Conservation (phyloP, 2,113 vertebrate species). For the Excalfactoria chinensis region DNA sequence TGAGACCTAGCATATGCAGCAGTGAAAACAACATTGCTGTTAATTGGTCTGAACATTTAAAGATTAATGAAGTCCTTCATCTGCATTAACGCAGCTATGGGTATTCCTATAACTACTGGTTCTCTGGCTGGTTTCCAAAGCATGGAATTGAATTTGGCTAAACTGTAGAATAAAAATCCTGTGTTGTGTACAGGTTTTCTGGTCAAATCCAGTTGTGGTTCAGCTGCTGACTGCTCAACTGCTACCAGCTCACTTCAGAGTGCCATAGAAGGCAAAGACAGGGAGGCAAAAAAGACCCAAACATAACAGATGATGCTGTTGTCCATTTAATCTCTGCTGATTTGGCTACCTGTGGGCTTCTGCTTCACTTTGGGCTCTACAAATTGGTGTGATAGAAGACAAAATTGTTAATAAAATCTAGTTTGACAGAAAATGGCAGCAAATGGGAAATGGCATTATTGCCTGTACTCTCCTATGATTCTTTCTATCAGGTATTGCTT, state of each 20-base stretch:
- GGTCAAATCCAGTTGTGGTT: neutral
- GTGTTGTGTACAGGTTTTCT: neutral
- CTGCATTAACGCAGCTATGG: neutral
- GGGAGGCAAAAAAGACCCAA: neutral
- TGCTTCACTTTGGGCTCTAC: neutral
- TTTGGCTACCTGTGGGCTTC: neutral
- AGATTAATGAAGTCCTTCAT: constrained; percentile 11
- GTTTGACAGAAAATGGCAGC: neutral
- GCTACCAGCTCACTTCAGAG: neutral
- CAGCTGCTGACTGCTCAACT: neutral
- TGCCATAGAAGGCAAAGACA: neutral
- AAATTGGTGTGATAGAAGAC: neutral
- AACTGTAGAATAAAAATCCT: neutral
- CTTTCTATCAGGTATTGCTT: neutral
- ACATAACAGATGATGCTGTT: neutral
- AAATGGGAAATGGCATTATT: neutral
- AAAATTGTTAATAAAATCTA: neutral
- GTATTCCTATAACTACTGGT: neutral
- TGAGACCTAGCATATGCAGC: neutral
- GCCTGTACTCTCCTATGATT: neutral
- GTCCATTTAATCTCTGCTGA: constrained; percentile 12
- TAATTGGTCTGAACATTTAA: neutral
- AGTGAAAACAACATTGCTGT: neutral
- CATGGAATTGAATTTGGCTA: neutral
- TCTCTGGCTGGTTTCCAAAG: neutral